Base-by-base conservation (phyloP, 2,888 invertebrate species). In the Mongoloraphidia duomilia region DNA sequence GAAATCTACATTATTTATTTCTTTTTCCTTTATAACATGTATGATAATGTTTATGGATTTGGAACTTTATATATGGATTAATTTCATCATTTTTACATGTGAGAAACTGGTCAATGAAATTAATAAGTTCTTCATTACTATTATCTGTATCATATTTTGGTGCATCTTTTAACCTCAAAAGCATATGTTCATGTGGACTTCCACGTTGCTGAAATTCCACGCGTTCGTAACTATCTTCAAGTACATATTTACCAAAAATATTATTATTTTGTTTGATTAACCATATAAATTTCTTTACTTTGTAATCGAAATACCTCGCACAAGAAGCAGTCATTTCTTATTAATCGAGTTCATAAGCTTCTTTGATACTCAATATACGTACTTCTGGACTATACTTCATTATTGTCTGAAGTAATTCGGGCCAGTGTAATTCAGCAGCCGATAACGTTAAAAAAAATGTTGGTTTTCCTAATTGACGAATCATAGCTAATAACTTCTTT, bases 151-250 rank as follows among this genome's bases (percentile, higher is more conserved):
- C 50, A 43, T 47, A 44, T 13, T 11, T 36, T 9, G 50, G 45
- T 11, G 52, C 47, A 44, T 50, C 43, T 44, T 53, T 47, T n/a
- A 54, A 41, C 55, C 55, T 53, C 12, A 56, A 13, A 8, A 56
- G 48, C 12, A 49, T 47, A 44, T 55, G 55, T 12, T 39, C 50
- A 49, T 52, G 57, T 35, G 52, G 53, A 14, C 55, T 55, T 9
- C 58, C 59, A 42, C 58, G 49, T 34, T 54, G 50, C 54, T 58
- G 60, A 46, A 57, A 56, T 52, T 60, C 59, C 17, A 58, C 52
- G 34, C 57, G 49, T 26, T 48, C 13, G 44, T 55, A 54, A 34
- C 45, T 51, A 44, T 57, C 52, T 44, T 44, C 34, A 3, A 49
- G 40, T 34, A 44, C 2, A 50, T 51, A 41, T 41, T 50, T 33